These are phyloP conservation scores for Solea senegalensis DNA, from an alignment of 2,113 vertebrate genomes.

Conservation along the genomic window DNA sequence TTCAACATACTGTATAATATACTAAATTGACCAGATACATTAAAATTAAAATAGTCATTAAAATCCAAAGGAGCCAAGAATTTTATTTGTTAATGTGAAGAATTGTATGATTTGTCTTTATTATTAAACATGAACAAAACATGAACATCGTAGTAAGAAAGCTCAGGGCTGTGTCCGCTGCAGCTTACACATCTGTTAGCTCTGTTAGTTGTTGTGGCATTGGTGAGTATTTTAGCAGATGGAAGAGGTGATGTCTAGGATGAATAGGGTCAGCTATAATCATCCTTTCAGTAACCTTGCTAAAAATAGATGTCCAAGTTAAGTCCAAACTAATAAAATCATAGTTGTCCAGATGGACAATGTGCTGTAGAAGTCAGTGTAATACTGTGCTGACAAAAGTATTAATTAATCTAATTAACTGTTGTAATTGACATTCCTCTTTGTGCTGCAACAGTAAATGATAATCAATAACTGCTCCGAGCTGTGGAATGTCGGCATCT, in stretches of 20 bases:
- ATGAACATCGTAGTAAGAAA: background rate
- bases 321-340: slow-evolving; percentile 2
- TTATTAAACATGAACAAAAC: no score
- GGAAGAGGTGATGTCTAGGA: background rate
- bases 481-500: slow-evolving; percentile 1
- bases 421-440: slow-evolving; percentile 40
- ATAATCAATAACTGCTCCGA: slow-evolving; percentile 46
- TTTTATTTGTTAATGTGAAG: no score
- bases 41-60: no score
- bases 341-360: background rate
- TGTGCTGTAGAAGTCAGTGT: background rate
- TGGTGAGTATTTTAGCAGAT: background rate
- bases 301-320: background rate
- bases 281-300: background rate
- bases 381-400: slow-evolving; percentile 37
- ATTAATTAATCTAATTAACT: slow-evolving; percentile 46
- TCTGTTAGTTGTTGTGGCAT: background rate
- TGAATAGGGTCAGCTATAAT: background rate
- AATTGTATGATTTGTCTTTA: background rate
- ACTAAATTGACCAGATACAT: no score
- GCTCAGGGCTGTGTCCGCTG: background rate
- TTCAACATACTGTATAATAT: no score
- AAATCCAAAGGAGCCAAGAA: background rate
- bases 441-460: slow-evolving; percentile 26
- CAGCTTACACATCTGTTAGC: background rate